Conservation (phyloP, 2,797 vertebrate genomes). For the Pampus argenteus region DNA sequence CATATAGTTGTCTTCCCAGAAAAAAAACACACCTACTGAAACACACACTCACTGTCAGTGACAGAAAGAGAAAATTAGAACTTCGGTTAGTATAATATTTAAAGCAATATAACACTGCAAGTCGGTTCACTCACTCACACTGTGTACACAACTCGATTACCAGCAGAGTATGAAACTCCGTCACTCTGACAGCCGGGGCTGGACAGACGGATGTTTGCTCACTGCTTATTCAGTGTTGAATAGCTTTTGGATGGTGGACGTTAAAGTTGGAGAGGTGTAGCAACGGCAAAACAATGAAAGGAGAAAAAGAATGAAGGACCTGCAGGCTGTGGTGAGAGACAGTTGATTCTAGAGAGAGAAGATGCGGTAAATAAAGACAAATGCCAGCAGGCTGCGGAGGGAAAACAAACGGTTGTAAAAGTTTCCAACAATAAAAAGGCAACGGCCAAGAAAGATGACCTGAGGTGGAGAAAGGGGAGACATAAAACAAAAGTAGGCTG, state of each 20-base stretch:
- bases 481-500: constrained; percentile 32
- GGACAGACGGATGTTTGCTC: constrained; percentile 31
- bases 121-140: constrained; percentile 61
- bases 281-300: constrained; percentile 5
- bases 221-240: constrained; percentile 19
- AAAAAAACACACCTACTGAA: constrained; percentile 52
- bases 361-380: constrained; percentile 26
- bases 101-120: constrained; percentile 44
- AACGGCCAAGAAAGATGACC: not conserved
- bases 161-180: constrained; percentile 43
- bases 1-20: constrained; percentile 47
- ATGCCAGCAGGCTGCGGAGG: not conserved
- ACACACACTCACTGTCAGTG: constrained; percentile 13
- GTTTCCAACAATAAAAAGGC: constrained; percentile 15
- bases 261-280: constrained; percentile 4
- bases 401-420: constrained; percentile 15
- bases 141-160: constrained; percentile 71
- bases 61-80: too few species aligned
- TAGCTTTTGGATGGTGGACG: constrained; percentile 13
- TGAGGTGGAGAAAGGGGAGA: not conserved
- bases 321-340: not conserved
- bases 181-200: not conserved
- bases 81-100: constrained; percentile 29
- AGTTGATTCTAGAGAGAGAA: constrained; percentile 15
- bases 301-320: constrained; percentile 2